Conservation (phyloP, 2,797 vertebrate species). For the Fringilla coelebs region DNA sequence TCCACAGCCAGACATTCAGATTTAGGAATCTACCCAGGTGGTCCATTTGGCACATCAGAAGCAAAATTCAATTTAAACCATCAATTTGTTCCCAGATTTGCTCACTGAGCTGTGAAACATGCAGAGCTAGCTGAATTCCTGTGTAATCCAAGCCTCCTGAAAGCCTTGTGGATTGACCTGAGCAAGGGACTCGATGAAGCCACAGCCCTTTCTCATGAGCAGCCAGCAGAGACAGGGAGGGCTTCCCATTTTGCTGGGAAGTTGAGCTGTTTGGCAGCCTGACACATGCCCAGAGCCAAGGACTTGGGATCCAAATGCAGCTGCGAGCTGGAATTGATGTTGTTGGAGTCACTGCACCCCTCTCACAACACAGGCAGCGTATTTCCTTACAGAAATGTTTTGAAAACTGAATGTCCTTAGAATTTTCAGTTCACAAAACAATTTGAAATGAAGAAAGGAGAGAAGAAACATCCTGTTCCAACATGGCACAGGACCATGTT, state of each 20-base stretch:
- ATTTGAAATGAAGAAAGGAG: neutral
- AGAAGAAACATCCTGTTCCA: neutral
- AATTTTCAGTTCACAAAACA: neutral
- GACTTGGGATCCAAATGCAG: neutral
- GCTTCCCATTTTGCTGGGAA: neutral
- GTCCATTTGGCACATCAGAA: neutral
- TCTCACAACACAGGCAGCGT: neutral
- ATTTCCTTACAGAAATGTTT: neutral
- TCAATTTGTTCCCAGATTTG: neutral
- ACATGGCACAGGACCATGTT: neutral
- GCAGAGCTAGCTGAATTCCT: neutral
- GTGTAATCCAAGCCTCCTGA: neutral
- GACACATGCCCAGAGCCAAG: neutral
- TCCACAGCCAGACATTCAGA: neutral
- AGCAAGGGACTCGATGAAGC: neutral
- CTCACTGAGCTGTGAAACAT: neutral
- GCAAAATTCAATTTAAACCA: neutral
- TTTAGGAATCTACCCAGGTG: neutral
- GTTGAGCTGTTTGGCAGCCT: neutral
- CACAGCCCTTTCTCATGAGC: neutral
- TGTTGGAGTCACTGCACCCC: neutral
- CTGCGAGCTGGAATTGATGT: neutral
- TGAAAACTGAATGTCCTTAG: neutral
- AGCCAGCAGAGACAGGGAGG: neutral
- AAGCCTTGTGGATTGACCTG: accelerated